phyloP scores from a whole-genome alignment of 2,888 invertebrate genomes.

The Lathronympha strigana region DNA sequence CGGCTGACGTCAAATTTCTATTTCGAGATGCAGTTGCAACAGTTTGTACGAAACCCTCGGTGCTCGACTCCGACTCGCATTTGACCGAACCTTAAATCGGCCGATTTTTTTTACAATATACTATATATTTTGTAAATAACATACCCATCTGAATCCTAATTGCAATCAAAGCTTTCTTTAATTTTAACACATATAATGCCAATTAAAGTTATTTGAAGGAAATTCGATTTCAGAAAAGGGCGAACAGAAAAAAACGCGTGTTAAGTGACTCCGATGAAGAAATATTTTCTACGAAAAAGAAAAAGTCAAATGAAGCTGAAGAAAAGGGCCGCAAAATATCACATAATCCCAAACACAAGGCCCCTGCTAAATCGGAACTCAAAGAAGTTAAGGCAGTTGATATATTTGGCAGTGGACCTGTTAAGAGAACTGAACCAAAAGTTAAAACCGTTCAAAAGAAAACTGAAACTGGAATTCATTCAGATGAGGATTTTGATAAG shows the following conservation, averaged over 20 bases:
- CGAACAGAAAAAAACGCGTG: conserved; percentile 58
- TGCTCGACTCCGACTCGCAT: no score
- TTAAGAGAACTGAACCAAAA: conserved; percentile 82
- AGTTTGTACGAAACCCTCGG: no score
- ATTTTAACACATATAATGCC: neutral
- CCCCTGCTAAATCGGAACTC: conserved; percentile 53
- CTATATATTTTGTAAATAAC: no score
- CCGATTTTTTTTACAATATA: no score
- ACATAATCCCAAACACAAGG: conserved; percentile 53
- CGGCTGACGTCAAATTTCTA: no score
- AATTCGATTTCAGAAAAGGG: conserved; percentile 60
- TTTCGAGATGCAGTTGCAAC: no score
- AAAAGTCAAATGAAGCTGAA: conserved; percentile 48
- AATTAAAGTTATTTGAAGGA: neutral
- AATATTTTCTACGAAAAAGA: conserved; percentile 56
- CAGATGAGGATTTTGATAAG: conserved; percentile 88
- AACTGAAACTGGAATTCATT: conserved; percentile 83
- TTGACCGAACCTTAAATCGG: no score
- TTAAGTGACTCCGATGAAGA: conserved; percentile 71
- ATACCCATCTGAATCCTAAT: no score
- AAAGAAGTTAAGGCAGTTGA: conserved; percentile 78
- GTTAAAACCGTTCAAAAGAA: conserved; percentile 73
- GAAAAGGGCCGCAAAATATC: conserved; percentile 50
- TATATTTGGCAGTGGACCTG: conserved; percentile 86
- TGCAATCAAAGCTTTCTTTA: neutral